Conservation (phyloP, 1,140 invertebrate species). For the Heliconius hewitsoni region DNA sequence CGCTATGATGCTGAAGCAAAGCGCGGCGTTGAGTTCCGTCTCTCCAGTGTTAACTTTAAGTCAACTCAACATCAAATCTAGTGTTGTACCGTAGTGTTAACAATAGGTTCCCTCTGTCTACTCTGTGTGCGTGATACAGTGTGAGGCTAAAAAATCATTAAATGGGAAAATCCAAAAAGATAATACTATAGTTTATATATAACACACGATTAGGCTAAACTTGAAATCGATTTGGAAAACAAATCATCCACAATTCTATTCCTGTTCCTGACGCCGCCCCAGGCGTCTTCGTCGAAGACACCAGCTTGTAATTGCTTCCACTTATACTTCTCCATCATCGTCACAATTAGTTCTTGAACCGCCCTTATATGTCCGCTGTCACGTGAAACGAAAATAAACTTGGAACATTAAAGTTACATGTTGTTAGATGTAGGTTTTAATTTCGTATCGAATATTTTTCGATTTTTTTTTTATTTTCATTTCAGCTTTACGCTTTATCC, state of each 20-base stretch:
- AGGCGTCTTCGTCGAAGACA: constrained; percentile 64
- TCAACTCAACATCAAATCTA: too few species aligned
- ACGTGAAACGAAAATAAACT: constrained; percentile 38
- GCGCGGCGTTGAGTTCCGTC: too few species aligned
- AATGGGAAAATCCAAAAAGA: background rate
- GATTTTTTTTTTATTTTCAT: background rate
- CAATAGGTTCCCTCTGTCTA: too few species aligned
- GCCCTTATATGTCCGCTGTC: constrained; percentile 49
- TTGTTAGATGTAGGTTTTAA: background rate
- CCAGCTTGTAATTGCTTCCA: constrained; percentile 72
- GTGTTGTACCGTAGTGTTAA: too few species aligned
- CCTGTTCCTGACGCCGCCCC: constrained; percentile 68
- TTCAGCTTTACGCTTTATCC: too few species aligned
- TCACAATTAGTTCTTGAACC: constrained; percentile 49
- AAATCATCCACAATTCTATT: constrained; percentile 56
- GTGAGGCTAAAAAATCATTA: background rate
- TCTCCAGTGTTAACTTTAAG: too few species aligned
- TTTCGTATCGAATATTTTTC: background rate
- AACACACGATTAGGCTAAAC: constrained; percentile 28
- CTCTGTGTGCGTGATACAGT: too few species aligned
- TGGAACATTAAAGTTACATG: constrained; percentile 19
- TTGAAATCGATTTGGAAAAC: constrained; percentile 26
- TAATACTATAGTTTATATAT: background rate
- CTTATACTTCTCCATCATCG: constrained; percentile 60
- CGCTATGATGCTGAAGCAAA: too few species aligned